Percentiles rank a stretch among this genome's conserved stretches.
These are phyloP conservation scores for Crocidura indochinensis DNA, from an alignment of 2,797 vertebrate species.

Conservation along the genomic window DNA sequence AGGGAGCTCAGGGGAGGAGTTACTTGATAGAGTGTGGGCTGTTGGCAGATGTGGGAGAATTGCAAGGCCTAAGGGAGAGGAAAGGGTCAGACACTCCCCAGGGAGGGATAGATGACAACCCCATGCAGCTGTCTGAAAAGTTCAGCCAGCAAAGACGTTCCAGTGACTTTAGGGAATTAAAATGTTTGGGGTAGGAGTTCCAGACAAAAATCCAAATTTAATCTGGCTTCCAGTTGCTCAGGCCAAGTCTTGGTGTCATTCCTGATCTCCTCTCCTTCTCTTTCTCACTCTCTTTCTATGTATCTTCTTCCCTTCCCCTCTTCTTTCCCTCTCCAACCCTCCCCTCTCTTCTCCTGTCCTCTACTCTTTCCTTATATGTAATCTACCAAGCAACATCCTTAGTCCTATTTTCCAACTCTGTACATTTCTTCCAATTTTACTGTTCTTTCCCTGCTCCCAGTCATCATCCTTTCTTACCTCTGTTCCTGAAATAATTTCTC, in stretches of 20 bases:
- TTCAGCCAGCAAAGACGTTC: conserved; percentile 58
- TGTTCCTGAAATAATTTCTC: not conserved
- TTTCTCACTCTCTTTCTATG: not conserved
- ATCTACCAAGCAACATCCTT: not conserved
- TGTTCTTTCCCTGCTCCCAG: not conserved
- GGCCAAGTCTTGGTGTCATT: not conserved
- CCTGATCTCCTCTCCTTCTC: not conserved
- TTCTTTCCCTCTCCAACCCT: too few relatives aligned
- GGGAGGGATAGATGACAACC: conserved; percentile 74
- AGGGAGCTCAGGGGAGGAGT: not conserved
- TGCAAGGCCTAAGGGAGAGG: not conserved
- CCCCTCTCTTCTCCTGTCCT: too few relatives aligned
- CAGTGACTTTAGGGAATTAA: conserved; percentile 81
- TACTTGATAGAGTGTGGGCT: not conserved
- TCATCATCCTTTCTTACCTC: not conserved
- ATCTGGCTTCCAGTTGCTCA: conserved; percentile 74
- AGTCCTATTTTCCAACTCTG: not conserved
- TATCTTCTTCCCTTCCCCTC: too few relatives aligned
- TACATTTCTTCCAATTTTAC: not conserved
- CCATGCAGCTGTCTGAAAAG: conserved; percentile 76
- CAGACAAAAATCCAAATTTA: conserved; percentile 77
- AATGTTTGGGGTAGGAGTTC: conserved; percentile 71
- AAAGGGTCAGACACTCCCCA: conserved; percentile 63
- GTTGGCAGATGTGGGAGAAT: conserved; percentile 1
- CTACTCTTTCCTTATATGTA: not conserved